phyloP scores from a whole-genome alignment of 2,113 vertebrate species.

The Oostethus manadensis region DNA sequence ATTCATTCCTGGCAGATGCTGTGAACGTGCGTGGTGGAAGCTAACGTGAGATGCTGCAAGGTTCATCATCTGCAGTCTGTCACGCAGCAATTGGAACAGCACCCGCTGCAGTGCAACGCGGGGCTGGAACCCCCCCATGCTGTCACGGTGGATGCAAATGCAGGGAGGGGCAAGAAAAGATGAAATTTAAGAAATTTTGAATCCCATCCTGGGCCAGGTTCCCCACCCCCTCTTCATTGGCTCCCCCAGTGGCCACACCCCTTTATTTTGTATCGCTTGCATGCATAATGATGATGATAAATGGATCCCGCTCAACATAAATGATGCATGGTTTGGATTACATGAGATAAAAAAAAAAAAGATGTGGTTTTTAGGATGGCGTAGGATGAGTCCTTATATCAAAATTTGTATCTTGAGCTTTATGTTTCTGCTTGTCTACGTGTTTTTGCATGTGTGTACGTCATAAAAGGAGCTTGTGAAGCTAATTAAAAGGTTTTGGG shows the following conservation, averaged over 20 bases:
- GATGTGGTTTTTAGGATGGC: background rate
- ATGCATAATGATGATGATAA: slow-evolving; percentile 38
- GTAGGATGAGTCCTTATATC: background rate
- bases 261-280: no score
- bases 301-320: slow-evolving; percentile 45
- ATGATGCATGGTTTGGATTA: slow-evolving; percentile 31
- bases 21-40: slow-evolving; percentile 22
- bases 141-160: slow-evolving; percentile 37
- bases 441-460: slow-evolving; percentile 24
- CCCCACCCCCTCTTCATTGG: no score
- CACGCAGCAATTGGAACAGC: slow-evolving; percentile 59
- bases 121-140: slow-evolving; percentile 45
- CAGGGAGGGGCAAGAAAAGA: no score
- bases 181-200: no score
- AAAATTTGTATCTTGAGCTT: slow-evolving; percentile 20
- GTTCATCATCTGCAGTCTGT: slow-evolving; percentile 61
- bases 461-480: slow-evolving; percentile 56
- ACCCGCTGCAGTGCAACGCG: slow-evolving; percentile 20
- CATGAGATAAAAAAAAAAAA: background rate
- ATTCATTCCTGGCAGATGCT: slow-evolving; percentile 47
- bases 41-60: slow-evolving; percentile 49
- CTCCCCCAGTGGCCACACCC: no score
- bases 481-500: slow-evolving; percentile 73
- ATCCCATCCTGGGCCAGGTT: no score
- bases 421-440: slow-evolving; percentile 13